Base-by-base conservation (phyloP, 2,888 invertebrate genomes). In the Cepaea hortensis region DNA sequence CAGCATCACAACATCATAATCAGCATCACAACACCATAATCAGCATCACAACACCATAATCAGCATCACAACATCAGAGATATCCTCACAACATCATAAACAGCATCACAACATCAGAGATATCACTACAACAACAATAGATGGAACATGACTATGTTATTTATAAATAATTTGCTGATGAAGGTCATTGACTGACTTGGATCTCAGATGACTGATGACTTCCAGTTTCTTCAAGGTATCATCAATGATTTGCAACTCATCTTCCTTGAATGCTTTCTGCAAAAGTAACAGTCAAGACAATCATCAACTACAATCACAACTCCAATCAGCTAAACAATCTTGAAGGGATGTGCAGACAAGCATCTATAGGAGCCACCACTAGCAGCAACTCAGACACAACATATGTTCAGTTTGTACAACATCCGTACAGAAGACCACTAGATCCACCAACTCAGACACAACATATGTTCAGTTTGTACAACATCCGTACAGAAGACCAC, bases 171-270 rank as follows among this genome's bases (percentile, higher is more conserved):
- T 48, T 18, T 3, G 48, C 48, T 48, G 15, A 75, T 61, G 62
- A 18, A 9, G 18, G 68, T 35, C 35, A 1, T 1, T 13, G 35
- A 82, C 92, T 90, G 88, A 94, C 94, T 91, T 94, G 87, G 93
- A 92, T 84, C 93, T 90, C 88, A 97, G 95, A 90, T 96, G 96
- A 81, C 96, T 95, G 81, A 97, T 95, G 76, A 95, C 94, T 92
- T 96, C 96, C 84, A 97, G 95, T 92, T 96, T 96, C 90, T 96
- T 95, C 81, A 97, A 94, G 75, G 96, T 95, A 65, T 95, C 95
- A 79, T 96, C 95, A 84, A 97, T 95, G 91, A 95, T 96, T 3
- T 95, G 94, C 90, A 96, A 95, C 89, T 96, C 96, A 90, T 97
- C 97, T 81, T 96, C 96, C 91, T 95, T 95, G 94, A 95, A 94